These are phyloP conservation scores for Menidia beryllina DNA, from an alignment of 2,113 vertebrate species.

Conservation along the genomic window DNA sequence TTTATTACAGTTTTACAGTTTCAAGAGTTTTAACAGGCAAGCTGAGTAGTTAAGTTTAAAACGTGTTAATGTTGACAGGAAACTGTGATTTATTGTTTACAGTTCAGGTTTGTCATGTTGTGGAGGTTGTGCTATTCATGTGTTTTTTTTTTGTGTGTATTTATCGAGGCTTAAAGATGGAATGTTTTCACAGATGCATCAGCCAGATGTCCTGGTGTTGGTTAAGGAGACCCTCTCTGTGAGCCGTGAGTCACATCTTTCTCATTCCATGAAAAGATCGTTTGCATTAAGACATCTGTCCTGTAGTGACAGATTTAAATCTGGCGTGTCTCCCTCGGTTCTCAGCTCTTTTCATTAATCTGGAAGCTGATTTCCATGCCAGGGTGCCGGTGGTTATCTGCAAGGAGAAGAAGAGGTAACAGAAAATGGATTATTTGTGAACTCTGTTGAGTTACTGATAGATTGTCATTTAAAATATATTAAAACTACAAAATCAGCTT, in stretches of 20 bases:
- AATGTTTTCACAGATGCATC: constrained; percentile 90
- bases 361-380: constrained; percentile 94
- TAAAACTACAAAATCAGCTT: neutral
- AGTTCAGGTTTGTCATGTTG: neutral
- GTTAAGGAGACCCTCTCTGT: constrained; percentile 90
- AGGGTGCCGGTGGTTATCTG: constrained; percentile 93
- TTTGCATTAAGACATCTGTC: neutral
- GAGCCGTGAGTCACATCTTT: constrained; percentile 85
- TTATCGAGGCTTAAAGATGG: constrained; percentile 66
- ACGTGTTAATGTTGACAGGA: neutral
- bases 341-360: constrained; percentile 87
- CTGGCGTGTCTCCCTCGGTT: constrained; percentile 34
- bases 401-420: constrained; percentile 89
- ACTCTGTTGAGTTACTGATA: neutral
- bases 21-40: neutral
- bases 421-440: neutral
- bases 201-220: constrained; percentile 93
- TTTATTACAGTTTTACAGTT: neutral
- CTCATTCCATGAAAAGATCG: neutral
- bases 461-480: neutral
- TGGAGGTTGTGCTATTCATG: constrained; percentile 33
- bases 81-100: neutral
- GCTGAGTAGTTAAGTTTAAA: neutral
- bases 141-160: constrained; percentile 40
- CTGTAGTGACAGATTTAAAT: constrained; percentile 7